A percentile compares a stretch with the other conserved stretches of the same genome.
Conservation (phyloP, 2,888 invertebrate species). For the Labia minor region DNA sequence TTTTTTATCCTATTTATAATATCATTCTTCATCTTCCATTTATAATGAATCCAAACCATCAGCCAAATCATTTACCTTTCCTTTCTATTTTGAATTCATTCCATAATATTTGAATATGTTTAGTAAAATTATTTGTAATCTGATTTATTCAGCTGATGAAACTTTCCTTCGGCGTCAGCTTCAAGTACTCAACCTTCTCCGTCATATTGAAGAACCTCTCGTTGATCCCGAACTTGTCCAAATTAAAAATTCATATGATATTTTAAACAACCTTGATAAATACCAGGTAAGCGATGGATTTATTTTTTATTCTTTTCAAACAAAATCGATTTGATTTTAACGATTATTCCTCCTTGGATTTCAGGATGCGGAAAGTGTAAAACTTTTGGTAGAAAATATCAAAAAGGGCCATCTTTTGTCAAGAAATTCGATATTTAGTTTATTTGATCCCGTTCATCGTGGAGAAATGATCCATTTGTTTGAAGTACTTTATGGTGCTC, state of each 20-base stretch:
- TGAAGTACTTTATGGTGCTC: constrained; percentile 26
- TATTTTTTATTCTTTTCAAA: background rate
- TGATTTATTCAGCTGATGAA: constrained; percentile 25
- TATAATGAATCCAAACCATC: too few species aligned
- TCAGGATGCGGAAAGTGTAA: constrained; percentile 22
- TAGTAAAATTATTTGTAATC: too few species aligned
- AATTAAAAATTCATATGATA: constrained; percentile 24
- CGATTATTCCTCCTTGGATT: constrained; percentile 15
- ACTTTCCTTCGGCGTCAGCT: constrained; percentile 25
- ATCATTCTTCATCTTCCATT: too few species aligned
- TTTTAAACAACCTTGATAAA: constrained; percentile 23
- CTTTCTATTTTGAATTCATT: too few species aligned
- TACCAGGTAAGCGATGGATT: constrained; percentile 22
- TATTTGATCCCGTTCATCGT: constrained; percentile 27
- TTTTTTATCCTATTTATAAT: too few species aligned
- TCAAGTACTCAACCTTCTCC: constrained; percentile 25
- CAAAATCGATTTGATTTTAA: background rate
- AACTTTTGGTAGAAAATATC: constrained; percentile 23
- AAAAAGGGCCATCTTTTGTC: constrained; percentile 22
- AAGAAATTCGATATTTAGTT: constrained; percentile 27
- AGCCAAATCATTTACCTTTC: too few species aligned
- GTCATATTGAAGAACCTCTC: constrained; percentile 24
- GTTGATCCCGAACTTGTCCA: constrained; percentile 24
- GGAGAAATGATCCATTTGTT: constrained; percentile 28
- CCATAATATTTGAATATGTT: too few species aligned